Percentiles rank a stretch among this genome's conserved stretches.
These are phyloP conservation scores for Podabrus alpinus DNA, from an alignment of 2,888 invertebrate species.

Conservation along the genomic window DNA sequence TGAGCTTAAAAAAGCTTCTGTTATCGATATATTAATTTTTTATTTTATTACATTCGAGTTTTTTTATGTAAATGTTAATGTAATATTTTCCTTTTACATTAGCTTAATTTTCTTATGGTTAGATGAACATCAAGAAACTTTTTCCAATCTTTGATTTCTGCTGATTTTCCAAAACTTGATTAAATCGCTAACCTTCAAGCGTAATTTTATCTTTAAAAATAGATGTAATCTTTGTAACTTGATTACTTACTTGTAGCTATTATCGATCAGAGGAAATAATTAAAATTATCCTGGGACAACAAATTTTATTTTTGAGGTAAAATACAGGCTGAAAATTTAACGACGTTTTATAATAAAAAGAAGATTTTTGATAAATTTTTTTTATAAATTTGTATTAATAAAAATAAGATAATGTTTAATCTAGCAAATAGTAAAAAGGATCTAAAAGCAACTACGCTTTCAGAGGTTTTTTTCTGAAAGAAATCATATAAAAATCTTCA, in stretches of 20 bases:
- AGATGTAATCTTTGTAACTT: neutral
- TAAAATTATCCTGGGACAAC: neutral
- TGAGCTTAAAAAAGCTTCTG: conserved; percentile 11
- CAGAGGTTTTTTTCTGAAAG: conserved; percentile 12
- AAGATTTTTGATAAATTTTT: neutral
- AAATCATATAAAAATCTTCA: conserved; percentile 25
- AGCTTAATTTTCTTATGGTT: neutral
- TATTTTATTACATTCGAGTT: neutral
- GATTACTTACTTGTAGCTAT: neutral
- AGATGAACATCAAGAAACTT: neutral
- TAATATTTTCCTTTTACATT: neutral
- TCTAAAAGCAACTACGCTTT: conserved; percentile 14
- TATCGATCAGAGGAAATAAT: neutral
- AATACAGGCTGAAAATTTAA: neutral
- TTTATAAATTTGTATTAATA: neutral
- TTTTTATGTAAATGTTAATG: neutral
- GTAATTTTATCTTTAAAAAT: neutral
- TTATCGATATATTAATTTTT: conserved; percentile 9
- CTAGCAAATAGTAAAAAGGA: neutral
- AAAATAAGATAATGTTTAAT: neutral
- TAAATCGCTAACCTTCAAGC: neutral
- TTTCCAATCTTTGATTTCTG: neutral
- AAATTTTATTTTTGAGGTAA: neutral
- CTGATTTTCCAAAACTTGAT: neutral
- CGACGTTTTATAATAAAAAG: neutral